Percentiles rank a stretch among this genome's conserved stretches.
These are phyloP conservation scores for Mellilla xanthometata DNA, from an alignment of 2,888 invertebrate species.

Conservation along the genomic window DNA sequence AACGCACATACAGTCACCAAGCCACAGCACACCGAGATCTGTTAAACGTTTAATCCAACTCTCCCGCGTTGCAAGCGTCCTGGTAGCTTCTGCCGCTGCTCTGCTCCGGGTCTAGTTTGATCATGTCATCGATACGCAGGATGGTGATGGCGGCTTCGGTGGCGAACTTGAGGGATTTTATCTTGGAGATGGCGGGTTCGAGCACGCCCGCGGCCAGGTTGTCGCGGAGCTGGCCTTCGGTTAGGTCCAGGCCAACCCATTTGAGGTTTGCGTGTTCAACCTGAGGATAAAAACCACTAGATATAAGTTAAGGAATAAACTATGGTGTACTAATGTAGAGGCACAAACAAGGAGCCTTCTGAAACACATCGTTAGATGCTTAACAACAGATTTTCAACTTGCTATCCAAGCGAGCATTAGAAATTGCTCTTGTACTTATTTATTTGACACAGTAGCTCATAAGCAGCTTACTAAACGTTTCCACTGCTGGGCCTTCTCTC, in stretches of 20 bases:
- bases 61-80: constrained; percentile 90
- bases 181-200: constrained; percentile 98
- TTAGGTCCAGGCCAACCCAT: constrained; percentile 95
- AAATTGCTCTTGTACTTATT: too few relatives aligned
- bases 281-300: constrained; percentile 36
- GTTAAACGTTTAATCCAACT: constrained; percentile 71
- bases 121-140: constrained; percentile 99
- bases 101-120: constrained; percentile 95
- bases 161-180: constrained; percentile 99
- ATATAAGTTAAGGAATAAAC: too few relatives aligned
- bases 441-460: too few relatives aligned
- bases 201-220: constrained; percentile 97
- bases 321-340: too few relatives aligned
- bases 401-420: too few relatives aligned
- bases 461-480: too few relatives aligned
- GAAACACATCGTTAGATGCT: too few relatives aligned
- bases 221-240: constrained; percentile 94
- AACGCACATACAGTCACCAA: too few relatives aligned
- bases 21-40: constrained; percentile 11
- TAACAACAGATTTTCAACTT: too few relatives aligned
- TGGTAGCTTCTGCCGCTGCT: constrained; percentile 86
- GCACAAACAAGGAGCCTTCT: too few relatives aligned
- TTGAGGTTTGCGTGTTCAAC: constrained; percentile 86
- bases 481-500: too few relatives aligned
- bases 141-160: constrained; percentile 99